Conservation (phyloP, 2,888 invertebrate genomes). For the Selenia dentaria region DNA sequence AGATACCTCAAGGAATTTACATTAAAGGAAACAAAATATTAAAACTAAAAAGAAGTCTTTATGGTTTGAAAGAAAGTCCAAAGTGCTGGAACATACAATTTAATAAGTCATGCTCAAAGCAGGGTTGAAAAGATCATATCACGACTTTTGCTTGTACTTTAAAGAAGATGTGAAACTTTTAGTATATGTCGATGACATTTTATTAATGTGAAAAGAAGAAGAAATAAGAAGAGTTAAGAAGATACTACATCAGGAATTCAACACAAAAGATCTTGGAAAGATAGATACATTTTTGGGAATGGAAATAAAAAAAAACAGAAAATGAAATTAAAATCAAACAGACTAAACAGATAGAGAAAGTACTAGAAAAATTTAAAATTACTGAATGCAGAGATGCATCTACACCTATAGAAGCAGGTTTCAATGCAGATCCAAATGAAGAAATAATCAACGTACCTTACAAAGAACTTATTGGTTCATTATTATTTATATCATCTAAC, state of each 20-base stretch:
- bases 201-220: neutral
- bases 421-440: neutral
- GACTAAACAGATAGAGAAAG: neutral
- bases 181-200: conserved; percentile 1
- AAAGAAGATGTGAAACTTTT: neutral
- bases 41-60: conserved; percentile 9
- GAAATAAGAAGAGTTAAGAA: neutral
- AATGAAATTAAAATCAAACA: neutral
- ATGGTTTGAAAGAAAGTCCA: conserved; percentile 15
- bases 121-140: neutral
- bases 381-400: neutral
- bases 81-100: conserved; percentile 5
- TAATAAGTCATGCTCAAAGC: neutral
- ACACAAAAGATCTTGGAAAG: neutral
- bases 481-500: neutral
- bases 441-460: neutral
- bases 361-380: conserved; percentile 1
- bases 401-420: neutral
- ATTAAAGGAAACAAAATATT: neutral
- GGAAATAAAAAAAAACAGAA: conserved; percentile 1
- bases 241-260: neutral
- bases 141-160: neutral
- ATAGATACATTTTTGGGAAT: conserved; percentile 1
- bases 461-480: neutral
- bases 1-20: conserved; percentile 3